These are phyloP conservation scores for Synanthedon tipuliformis DNA, from an alignment of 2,888 invertebrate species.

Conservation along the genomic window DNA sequence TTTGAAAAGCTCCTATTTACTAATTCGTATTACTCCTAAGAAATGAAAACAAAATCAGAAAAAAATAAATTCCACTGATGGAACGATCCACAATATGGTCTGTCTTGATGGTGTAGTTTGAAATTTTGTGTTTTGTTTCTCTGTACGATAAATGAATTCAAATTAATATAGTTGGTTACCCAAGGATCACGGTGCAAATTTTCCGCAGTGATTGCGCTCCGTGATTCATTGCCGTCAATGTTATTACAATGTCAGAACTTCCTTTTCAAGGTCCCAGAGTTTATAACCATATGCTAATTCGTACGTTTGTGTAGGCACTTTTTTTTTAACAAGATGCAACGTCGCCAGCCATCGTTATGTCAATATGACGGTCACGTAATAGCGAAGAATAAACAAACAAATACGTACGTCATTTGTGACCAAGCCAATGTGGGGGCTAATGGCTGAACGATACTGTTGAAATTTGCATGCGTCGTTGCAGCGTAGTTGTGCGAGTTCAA, in stretches of 20 bases:
- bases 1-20: too few species aligned
- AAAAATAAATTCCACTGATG: too few species aligned
- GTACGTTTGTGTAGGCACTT: constrained; percentile 7
- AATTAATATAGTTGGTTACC: too few species aligned
- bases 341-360: constrained; percentile 7
- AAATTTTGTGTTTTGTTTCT: too few species aligned
- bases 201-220: too few species aligned
- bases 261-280: constrained; percentile 9
- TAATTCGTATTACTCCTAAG: too few species aligned
- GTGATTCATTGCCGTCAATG: constrained; percentile 1
- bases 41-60: too few species aligned
- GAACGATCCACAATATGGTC: too few species aligned
- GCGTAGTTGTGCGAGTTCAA: background rate
- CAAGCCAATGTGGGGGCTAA: background rate
- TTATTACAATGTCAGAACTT: constrained; percentile 5
- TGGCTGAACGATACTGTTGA: background rate
- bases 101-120: too few species aligned
- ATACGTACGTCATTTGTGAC: background rate
- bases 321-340: constrained; percentile 2
- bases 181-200: too few species aligned
- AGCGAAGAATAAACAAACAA: background rate
- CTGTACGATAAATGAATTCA: too few species aligned
- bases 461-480: background rate
- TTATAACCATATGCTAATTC: constrained; percentile 2
- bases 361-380: constrained; percentile 14